A percentile compares a stretch with the other conserved stretches of the same genome.
Evolutionary conservation across 2,888 invertebrate species (phyloP).

Genomic region (Miltochrista miniata): DNA sequence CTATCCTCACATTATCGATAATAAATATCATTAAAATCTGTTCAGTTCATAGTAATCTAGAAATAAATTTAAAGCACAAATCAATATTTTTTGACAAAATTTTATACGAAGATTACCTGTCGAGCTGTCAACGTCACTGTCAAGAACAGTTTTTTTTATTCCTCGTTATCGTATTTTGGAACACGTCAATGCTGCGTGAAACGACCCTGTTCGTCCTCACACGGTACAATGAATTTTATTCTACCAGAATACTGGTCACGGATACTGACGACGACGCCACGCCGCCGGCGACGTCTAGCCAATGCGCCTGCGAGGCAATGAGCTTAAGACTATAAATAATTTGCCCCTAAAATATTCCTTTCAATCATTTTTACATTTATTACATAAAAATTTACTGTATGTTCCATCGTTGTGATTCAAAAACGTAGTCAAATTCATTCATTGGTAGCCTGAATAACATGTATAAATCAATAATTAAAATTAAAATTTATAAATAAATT

Average conservation of each 20-base stretch:
- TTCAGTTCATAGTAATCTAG: slow-evolving; percentile 19
- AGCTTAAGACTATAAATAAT: neutral
- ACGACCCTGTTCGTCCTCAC: slow-evolving; percentile 32
- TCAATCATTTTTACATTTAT: too few relatives aligned
- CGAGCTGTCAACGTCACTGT: slow-evolving; percentile 73
- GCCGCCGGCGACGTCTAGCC: too few relatives aligned
- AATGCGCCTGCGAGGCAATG: neutral
- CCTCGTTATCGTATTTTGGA: slow-evolving; percentile 27
- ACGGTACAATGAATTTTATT: too few relatives aligned
- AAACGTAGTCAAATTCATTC: too few relatives aligned
- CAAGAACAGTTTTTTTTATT: slow-evolving; percentile 43
- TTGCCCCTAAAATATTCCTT: too few relatives aligned
- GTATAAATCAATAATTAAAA: too few relatives aligned
- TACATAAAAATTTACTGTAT: too few relatives aligned
- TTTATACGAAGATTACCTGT: slow-evolving; percentile 61
- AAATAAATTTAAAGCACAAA: slow-evolving; percentile 16
- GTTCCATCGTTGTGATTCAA: too few relatives aligned
- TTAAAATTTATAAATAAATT: too few relatives aligned
- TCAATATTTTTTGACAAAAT: slow-evolving; percentile 49
- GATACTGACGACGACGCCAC: too few relatives aligned
- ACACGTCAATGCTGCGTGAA: slow-evolving; percentile 33
- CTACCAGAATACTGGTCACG: slow-evolving; percentile 4
- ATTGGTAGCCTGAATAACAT: too few relatives aligned
- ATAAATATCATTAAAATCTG: slow-evolving; percentile 20
- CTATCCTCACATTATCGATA: slow-evolving; percentile 35